A percentile compares a stretch with the other conserved stretches of the same genome.
These are phyloP conservation scores for Orthosia cruda DNA, from an alignment of 2,888 invertebrate species.

Conservation along the genomic window DNA sequence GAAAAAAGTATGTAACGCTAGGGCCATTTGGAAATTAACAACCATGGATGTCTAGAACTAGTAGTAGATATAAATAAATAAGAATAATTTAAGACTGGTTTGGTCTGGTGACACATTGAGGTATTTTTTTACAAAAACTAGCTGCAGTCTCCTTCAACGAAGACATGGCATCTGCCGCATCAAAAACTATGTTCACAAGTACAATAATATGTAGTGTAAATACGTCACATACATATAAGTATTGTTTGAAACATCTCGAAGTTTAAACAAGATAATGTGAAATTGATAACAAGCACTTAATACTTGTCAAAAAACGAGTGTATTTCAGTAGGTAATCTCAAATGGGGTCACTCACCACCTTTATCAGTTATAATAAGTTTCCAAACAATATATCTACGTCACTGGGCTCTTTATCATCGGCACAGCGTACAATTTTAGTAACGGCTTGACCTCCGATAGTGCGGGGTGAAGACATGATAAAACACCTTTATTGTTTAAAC, in stretches of 20 bases:
- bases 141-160: too few relatives aligned
- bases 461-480: conserved; percentile 61
- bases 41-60: background rate
- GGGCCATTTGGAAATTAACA: background rate
- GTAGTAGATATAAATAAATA: background rate
- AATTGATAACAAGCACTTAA: conserved; percentile 21
- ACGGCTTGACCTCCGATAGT: conserved; percentile 65
- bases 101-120: too few relatives aligned
- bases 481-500: conserved; percentile 72
- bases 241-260: background rate
- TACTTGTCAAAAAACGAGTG: conserved; percentile 38
- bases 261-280: conserved; percentile 21
- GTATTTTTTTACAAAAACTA: too few relatives aligned
- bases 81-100: too few relatives aligned
- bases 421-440: conserved; percentile 62
- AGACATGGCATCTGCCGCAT: too few relatives aligned
- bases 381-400: conserved; percentile 63
- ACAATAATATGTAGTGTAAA: background rate
- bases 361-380: conserved; percentile 55
- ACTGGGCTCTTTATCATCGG: conserved; percentile 64
- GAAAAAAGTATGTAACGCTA: background rate
- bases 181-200: too few relatives aligned
- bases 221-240: background rate
- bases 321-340: conserved; percentile 58
- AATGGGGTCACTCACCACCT: conserved; percentile 70